A percentile compares a stretch with the other conserved stretches of the same genome.
These are phyloP conservation scores for Imbricaverruca yamaguchii DNA, from an alignment of 2,888 invertebrate genomes.

Conservation along the genomic window DNA sequence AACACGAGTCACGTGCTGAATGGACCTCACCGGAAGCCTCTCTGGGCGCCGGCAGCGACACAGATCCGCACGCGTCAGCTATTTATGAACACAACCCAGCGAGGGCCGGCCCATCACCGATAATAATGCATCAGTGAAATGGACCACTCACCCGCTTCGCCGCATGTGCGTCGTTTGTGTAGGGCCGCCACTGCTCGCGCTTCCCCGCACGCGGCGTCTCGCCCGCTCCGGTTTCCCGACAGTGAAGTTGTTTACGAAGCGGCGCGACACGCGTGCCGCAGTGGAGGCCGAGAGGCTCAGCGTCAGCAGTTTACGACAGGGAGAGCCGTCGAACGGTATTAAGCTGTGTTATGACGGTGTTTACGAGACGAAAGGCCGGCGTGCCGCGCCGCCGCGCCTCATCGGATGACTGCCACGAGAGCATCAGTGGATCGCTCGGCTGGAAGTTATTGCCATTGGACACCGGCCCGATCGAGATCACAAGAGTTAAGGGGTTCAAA, in stretches of 20 bases:
- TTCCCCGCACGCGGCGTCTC: neutral
- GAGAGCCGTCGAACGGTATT: neutral
- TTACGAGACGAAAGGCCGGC: neutral
- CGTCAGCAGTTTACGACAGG: neutral
- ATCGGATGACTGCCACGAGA: neutral
- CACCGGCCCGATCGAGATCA: neutral
- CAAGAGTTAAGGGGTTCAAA: too few relatives aligned
- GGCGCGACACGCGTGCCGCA: neutral
- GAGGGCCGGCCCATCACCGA: too few relatives aligned
- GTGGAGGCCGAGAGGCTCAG: neutral
- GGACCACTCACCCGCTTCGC: neutral
- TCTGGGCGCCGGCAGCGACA: too few relatives aligned
- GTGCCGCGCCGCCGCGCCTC: neutral
- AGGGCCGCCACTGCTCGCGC: neutral
- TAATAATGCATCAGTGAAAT: too few relatives aligned
- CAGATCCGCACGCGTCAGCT: too few relatives aligned
- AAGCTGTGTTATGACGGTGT: neutral
- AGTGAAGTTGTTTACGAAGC: neutral
- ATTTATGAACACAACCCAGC: too few relatives aligned
- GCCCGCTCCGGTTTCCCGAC: neutral
- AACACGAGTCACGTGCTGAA: too few relatives aligned
- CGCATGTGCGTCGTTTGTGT: neutral
- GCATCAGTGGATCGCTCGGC: neutral
- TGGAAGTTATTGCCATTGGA: neutral
- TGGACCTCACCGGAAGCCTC: too few relatives aligned